These are phyloP conservation scores for Dallia pectoralis DNA, from an alignment of 2,797 vertebrate genomes.

Conservation along the genomic window DNA sequence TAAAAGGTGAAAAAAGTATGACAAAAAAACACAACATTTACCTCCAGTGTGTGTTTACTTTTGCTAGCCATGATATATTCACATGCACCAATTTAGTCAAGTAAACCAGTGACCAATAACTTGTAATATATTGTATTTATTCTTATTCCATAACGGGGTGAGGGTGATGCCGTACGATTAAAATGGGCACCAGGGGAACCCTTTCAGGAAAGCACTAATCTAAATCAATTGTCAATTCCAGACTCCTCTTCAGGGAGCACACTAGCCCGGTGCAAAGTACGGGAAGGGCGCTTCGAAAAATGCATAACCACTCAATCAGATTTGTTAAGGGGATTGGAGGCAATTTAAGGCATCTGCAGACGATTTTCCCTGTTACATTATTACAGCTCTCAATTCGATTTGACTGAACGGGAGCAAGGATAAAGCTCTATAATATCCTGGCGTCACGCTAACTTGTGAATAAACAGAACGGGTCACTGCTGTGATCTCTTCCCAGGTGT, in stretches of 20 bases:
- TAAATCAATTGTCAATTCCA: neutral
- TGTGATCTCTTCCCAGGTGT: neutral
- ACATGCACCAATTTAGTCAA: too few species aligned
- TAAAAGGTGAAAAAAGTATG: too few species aligned
- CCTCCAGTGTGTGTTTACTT: too few species aligned
- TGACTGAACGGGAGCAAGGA: neutral
- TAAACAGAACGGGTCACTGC: neutral
- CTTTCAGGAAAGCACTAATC: neutral
- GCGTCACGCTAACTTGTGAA: neutral
- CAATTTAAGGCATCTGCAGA: constrained; percentile 68
- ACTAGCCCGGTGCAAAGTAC: neutral
- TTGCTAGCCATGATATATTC: too few species aligned
- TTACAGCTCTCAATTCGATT: constrained; percentile 71
- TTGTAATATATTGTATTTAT: too few species aligned
- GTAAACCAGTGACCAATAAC: too few species aligned
- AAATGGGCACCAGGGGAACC: too few species aligned
- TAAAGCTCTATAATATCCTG: neutral
- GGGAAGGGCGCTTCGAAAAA: constrained; percentile 56
- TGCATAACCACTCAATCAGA: constrained; percentile 72
- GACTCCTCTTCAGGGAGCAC: constrained; percentile 31
- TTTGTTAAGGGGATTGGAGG: constrained; percentile 73
- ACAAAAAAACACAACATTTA: too few species aligned
- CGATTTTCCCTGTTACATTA: constrained; percentile 68
- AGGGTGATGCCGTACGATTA: too few species aligned
- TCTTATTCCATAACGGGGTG: too few species aligned